Conservation (phyloP, 2,888 invertebrate species). For the Stegophylla sp. region DNA sequence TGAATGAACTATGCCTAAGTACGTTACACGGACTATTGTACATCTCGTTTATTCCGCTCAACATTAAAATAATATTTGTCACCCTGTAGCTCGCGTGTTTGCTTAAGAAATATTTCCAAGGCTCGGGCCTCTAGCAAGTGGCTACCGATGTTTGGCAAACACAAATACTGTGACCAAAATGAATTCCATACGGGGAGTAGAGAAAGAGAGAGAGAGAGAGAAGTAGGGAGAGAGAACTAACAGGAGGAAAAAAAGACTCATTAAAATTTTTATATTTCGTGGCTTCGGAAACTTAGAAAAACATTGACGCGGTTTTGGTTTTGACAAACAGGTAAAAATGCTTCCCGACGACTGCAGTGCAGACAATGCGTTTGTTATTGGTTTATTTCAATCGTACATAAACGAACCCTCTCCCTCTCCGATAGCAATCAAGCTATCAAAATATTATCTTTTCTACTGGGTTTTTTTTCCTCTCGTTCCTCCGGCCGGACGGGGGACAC, state of each 20-base stretch:
- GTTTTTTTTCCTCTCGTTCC: conserved; percentile 29
- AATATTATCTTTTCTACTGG: conserved; percentile 58
- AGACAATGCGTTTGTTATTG: conserved; percentile 57
- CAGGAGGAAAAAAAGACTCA: conserved; percentile 26
- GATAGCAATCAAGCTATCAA: conserved; percentile 58
- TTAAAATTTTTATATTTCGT: conserved; percentile 39
- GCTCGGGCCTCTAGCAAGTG: conserved; percentile 3
- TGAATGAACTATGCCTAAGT: conserved; percentile 23
- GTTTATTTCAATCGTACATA: conserved; percentile 50
- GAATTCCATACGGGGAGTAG: conserved; percentile 36
- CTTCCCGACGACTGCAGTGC: neutral
- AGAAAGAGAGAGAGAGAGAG: neutral
- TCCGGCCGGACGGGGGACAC: conserved; percentile 30
- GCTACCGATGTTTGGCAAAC: conserved; percentile 55
- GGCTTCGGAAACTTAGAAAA: conserved; percentile 49
- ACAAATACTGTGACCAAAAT: conserved; percentile 44
- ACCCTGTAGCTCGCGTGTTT: conserved; percentile 48
- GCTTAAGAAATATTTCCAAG: conserved; percentile 56
- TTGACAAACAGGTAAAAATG: conserved; percentile 58
- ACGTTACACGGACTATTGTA: conserved; percentile 45
- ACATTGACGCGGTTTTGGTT: conserved; percentile 53
- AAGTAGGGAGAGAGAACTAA: neutral
- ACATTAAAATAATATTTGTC: conserved; percentile 57
- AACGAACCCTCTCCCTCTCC: conserved; percentile 44
- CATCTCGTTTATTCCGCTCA: conserved; percentile 47